A percentile compares a stretch with the other conserved stretches of the same genome.
Conservation (phyloP, 2,888 invertebrate genomes). For the Lamellibrachia columna region DNA sequence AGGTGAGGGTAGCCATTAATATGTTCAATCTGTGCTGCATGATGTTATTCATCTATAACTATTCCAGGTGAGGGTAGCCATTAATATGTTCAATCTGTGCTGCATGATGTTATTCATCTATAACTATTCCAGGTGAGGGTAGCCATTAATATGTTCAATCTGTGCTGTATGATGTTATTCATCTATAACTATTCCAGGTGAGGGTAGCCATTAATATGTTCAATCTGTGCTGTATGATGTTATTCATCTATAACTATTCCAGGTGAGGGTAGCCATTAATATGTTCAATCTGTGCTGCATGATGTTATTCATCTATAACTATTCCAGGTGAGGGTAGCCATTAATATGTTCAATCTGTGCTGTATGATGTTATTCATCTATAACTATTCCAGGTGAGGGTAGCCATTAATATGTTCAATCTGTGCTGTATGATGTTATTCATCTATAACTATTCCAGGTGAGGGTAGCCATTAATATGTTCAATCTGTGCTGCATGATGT, state of each 20-base stretch:
- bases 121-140: conserved; percentile 39
- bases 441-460: no score
- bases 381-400: no score
- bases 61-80: conserved; percentile 33
- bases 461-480: no score
- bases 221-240: neutral
- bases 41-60: conserved; percentile 28
- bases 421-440: no score
- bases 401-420: no score
- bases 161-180: no score
- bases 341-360: no score
- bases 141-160: neutral
- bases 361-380: no score
- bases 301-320: no score
- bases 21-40: neutral
- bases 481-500: no score
- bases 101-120: no score
- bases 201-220: neutral
- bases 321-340: no score
- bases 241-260: conserved; percentile 37
- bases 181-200: conserved; percentile 38
- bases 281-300: neutral
- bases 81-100: neutral
- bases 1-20: conserved; percentile 31
- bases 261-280: conserved; percentile 33